Evolutionary conservation across 37 sponge, comb jelly and placozoan genomes (phyloP).

Genomic region (Crambe crambe): DNA sequence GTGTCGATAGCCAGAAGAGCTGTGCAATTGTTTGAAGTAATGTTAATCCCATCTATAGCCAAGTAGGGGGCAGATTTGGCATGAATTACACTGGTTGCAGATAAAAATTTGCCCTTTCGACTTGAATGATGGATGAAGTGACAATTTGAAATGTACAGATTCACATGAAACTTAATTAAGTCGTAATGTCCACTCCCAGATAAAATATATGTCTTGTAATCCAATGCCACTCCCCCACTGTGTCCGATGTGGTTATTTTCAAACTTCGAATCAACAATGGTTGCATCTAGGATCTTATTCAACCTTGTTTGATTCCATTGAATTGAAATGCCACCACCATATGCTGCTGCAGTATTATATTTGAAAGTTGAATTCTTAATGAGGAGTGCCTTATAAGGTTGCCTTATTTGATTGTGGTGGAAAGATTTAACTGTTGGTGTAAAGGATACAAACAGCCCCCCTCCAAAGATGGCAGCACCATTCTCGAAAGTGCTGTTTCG

Average conservation of each 20-base stretch:
- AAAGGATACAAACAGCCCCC: slow-evolving; percentile 1
- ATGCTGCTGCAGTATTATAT: background rate
- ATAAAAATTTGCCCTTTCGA: background rate
- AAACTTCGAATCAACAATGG: background rate
- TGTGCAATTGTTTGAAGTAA: background rate
- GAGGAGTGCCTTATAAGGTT: background rate
- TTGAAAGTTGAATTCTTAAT: background rate
- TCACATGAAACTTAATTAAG: background rate
- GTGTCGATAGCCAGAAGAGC: background rate
- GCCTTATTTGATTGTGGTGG: background rate
- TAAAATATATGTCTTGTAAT: background rate
- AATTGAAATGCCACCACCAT: slow-evolving; percentile 37
- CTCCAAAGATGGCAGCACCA: background rate
- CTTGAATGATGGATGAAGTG: background rate
- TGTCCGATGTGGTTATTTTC: background rate
- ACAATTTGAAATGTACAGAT: background rate
- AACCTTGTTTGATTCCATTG: background rate
- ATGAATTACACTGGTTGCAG: background rate
- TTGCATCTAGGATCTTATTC: background rate
- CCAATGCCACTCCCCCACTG: background rate
- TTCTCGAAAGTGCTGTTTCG: background rate
- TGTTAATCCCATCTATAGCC: background rate
- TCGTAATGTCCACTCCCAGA: background rate
- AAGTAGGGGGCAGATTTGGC: background rate
- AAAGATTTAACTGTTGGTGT: no score